phyloP scores from a whole-genome alignment of 1,140 invertebrate genomes.

The Thaumatotibia leucotreta region DNA sequence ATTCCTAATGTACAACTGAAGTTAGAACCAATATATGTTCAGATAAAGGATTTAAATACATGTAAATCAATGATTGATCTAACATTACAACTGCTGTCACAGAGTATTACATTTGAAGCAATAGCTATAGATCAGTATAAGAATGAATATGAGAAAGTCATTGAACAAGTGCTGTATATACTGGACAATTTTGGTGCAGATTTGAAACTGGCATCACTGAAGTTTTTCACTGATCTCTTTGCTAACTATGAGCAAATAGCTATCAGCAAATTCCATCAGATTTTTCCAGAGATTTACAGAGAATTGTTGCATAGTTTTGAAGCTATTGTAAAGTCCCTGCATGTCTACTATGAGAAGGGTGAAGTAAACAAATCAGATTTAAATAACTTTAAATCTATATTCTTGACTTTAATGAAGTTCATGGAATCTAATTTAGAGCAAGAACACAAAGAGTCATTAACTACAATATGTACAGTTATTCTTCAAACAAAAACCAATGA shows the following conservation, averaged over 20 bases:
- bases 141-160: constrained; percentile 28
- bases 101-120: constrained; percentile 45
- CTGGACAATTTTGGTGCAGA: constrained; percentile 57
- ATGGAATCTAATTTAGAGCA: constrained; percentile 22
- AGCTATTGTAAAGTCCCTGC: constrained; percentile 36
- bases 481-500: constrained; percentile 31
- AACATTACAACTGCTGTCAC: constrained; percentile 47
- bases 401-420: constrained; percentile 37
- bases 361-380: constrained; percentile 39
- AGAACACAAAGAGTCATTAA: constrained; percentile 31
- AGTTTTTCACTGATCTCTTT: constrained; percentile 59
- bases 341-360: constrained; percentile 47
- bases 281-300: constrained; percentile 36
- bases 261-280: constrained; percentile 33
- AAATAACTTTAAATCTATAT: constrained; percentile 36
- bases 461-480: constrained; percentile 41
- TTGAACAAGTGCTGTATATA: constrained; percentile 44
- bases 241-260: constrained; percentile 39
- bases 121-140: constrained; percentile 32
- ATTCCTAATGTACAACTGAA: constrained; percentile 68
- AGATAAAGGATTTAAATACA: constrained; percentile 46
- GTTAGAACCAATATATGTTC: constrained; percentile 66
- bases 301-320: constrained; percentile 41
- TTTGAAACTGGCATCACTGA: constrained; percentile 53
- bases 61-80: constrained; percentile 57